Percentiles rank a stretch among this genome's conserved stretches.
These are phyloP conservation scores for Tribolium madens DNA, from an alignment of 1,140 invertebrate genomes.

Conservation along the genomic window DNA sequence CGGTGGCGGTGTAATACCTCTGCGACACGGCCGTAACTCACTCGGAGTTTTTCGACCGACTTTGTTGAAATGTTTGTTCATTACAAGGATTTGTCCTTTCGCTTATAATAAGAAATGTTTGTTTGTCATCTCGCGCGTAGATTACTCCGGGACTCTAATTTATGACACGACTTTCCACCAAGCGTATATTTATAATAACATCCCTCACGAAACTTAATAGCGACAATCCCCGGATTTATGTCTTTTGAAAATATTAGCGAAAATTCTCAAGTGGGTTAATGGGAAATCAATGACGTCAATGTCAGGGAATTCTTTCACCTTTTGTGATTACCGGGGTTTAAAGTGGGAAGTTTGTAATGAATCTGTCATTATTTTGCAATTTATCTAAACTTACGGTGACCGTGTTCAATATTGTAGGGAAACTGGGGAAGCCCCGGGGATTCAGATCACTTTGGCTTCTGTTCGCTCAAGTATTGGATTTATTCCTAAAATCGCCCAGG, in stretches of 20 bases:
- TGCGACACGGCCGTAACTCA: conserved; percentile 32
- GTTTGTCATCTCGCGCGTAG: conserved; percentile 40
- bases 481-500: conserved; percentile 47
- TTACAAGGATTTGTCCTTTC: conserved; percentile 49
- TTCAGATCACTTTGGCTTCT: conserved; percentile 48
- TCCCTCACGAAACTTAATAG: conserved; percentile 15
- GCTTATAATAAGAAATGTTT: conserved; percentile 45
- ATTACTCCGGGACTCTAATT: conserved; percentile 45
- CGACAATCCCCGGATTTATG: background rate
- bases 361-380: conserved; percentile 42
- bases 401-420: conserved; percentile 42
- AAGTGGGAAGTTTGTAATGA: conserved; percentile 22
- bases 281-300: conserved; percentile 26
- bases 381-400: conserved; percentile 36
- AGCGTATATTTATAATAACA: conserved; percentile 35
- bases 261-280: conserved; percentile 19
- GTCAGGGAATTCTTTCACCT: conserved; percentile 38
- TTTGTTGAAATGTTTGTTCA: conserved; percentile 51
- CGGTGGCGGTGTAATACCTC: conserved; percentile 18
- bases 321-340: conserved; percentile 45
- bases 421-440: conserved; percentile 45
- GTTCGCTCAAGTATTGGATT: conserved; percentile 49
- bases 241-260: conserved; percentile 2
- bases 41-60: conserved; percentile 33
- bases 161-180: conserved; percentile 37